Evolutionary conservation across 2,797 vertebrate species (phyloP), one percentile per base, ranked within the genome.

Genomic region (Notolabrus celidotus): DNA sequence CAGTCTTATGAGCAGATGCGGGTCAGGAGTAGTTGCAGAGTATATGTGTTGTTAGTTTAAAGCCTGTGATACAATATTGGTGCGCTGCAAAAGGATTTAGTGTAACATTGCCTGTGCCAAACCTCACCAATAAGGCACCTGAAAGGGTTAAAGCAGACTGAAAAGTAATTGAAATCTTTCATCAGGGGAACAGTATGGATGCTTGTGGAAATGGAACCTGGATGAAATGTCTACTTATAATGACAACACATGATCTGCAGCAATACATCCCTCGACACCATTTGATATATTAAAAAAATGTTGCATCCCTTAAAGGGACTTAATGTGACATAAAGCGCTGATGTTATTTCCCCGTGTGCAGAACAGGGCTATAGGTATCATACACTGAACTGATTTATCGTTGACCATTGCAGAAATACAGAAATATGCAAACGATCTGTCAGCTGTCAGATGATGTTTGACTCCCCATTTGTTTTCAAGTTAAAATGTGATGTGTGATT

Each of bases 401-500:
- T 42, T 15, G 71, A 52, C 4, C 52, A 38, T 62, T 77, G 15
- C 17, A 56, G 23, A 47, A 74, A 62, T 57, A 51, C 52, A 38
- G 58, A 64, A 34, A 61, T 46, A 49, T 41, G 58, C 29, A n/a
- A 34, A 29, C 57, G 14, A 58, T 43, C 27, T 69, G 36, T 67
- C 23, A 56, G 16, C 51, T 47, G 51, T 74, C 65, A 71, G 25
- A 73, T 66, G 27, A 73, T 60, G 31, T 51, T 71, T 71, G 51
- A 54, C 41, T 19, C 17, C 19, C 60, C 41, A 39, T 64, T 68
- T 77, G 51, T 86, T 39, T 76, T 43, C 46, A 41, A 34, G 33
- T 50, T 29, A 39, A 31, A 78, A 79, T 68, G 50, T 85, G 77
- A 79, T 56, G 47, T 83, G 71, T 71, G 39, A 71, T 81, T 67